These are phyloP conservation scores for Heliconius ethilla DNA, from an alignment of 2,888 invertebrate species.

Conservation along the genomic window DNA sequence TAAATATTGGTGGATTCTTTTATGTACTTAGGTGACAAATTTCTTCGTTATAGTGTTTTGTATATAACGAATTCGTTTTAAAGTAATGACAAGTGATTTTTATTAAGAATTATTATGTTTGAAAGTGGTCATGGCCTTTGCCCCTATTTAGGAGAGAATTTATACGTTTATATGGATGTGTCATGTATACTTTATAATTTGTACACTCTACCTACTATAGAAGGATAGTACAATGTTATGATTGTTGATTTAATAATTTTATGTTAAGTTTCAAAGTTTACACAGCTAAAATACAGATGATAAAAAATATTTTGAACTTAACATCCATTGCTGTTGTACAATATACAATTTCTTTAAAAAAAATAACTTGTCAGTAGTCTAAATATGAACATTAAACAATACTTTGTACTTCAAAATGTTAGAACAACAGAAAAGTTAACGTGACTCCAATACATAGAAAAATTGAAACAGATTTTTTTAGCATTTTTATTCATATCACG, in stretches of 20 bases:
- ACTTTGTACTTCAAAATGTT: conserved; percentile 12
- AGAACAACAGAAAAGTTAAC: not conserved
- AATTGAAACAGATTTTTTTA: conserved; percentile 16
- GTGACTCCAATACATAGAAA: conserved; percentile 1
- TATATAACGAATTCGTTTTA: not conserved
- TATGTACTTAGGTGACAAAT: not conserved
- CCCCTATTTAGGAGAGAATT: not conserved
- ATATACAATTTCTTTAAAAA: not conserved
- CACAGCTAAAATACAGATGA: too few species aligned
- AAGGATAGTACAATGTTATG: too few species aligned
- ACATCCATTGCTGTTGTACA: too few species aligned
- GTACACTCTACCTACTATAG: too few species aligned
- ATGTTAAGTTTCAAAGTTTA: too few species aligned
- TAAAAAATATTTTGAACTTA: too few species aligned
- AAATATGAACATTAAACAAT: not conserved
- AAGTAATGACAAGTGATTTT: not conserved
- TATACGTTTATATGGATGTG: not conserved
- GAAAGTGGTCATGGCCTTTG: not conserved
- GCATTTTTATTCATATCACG: conserved; percentile 7
- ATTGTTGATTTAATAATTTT: too few species aligned
- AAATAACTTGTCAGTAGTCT: not conserved
- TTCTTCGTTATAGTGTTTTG: not conserved
- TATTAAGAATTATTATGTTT: not conserved
- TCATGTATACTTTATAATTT: not conserved
- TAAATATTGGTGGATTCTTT: not conserved